phyloP scores from a whole-genome alignment of 2,113 vertebrate genomes.

The Platysteira castanea region DNA sequence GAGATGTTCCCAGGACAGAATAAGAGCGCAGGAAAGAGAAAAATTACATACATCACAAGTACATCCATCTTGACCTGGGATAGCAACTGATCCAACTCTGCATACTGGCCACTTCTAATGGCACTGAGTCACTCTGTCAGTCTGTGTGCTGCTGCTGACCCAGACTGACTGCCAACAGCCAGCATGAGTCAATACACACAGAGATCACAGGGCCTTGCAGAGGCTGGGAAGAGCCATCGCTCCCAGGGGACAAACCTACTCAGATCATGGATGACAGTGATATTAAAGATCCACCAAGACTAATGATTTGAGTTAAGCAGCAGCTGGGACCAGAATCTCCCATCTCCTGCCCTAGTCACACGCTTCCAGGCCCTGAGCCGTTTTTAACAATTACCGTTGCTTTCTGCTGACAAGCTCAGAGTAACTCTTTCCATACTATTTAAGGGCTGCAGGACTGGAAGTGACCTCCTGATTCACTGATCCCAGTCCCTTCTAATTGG shows the following conservation, averaged over 20 bases:
- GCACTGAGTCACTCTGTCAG: background rate
- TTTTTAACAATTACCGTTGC: background rate
- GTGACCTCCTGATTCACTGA: constrained; percentile 50
- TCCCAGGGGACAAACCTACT: background rate
- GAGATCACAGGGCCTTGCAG: background rate
- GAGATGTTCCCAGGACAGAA: background rate
- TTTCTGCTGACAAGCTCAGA: background rate
- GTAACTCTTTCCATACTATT: constrained; percentile 55
- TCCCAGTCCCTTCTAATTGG: constrained; percentile 11
- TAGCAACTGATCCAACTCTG: background rate
- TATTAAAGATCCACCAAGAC: background rate
- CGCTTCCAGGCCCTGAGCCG: background rate
- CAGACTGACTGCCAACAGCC: background rate
- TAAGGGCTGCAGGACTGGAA: constrained; percentile 11
- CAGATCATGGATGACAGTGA: background rate
- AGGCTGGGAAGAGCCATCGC: background rate
- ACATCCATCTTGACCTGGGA: background rate
- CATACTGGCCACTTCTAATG: background rate
- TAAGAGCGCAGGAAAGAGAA: background rate
- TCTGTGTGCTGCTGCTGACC: background rate
- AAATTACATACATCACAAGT: fast-evolving
- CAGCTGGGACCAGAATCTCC: background rate
- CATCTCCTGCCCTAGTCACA: background rate
- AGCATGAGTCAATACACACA: background rate
- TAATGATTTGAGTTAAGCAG: background rate